Base-by-base conservation (phyloP, 2,888 invertebrate species). In the Allacma fusca region DNA sequence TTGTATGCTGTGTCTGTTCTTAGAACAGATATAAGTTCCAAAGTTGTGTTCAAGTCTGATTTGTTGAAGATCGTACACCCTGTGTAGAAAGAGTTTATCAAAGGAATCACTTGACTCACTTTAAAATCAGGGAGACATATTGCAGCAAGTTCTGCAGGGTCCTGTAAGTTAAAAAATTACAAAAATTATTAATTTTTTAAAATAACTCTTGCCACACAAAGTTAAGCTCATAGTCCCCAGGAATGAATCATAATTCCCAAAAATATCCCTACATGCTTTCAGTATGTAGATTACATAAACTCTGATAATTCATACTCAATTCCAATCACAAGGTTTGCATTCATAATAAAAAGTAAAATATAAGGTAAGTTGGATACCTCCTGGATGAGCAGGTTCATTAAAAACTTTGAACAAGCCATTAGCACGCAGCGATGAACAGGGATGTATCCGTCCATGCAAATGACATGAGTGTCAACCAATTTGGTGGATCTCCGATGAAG, bases 391-490 rank as follows among this genome's bases (percentile, higher is more conserved):
- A 80, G 57, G 13, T 80, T 71, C 73, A 73, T 71, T 13, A 80
- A 64, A 67, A 80, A 76, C 23, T 68, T 65, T 5, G 81, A 82
- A 0, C 76, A 75, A 24, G 80, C 80, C 78, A 80, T 82, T 16
- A 82, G 71, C 4, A 80, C 65, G 67, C 79, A 80, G 0, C 81
- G 73, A 62, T 82, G 81, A 28, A 80, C 80, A 7, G 78, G 81
- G 69, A 82, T 75, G 59, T 76, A 79, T 0, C 81, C 81, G 72
- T 82, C 81, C 62, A 62, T 21, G 70, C 81, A 82, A 7, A 80
- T 79, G 5, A 81, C 62, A 40, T 80, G 78, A 0, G 80, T 70
- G 76, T 82, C 80, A 13, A 72, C 57, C 19, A 77, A 65, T 43
- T 43, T 77, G 24, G 77, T 72, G 29, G 71, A 44, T 34, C 72